A percentile compares a stretch with the other conserved stretches of the same genome.
These are phyloP conservation scores for Melanotaenia boesemani DNA, from an alignment of 2,797 vertebrate species.

Conservation along the genomic window DNA sequence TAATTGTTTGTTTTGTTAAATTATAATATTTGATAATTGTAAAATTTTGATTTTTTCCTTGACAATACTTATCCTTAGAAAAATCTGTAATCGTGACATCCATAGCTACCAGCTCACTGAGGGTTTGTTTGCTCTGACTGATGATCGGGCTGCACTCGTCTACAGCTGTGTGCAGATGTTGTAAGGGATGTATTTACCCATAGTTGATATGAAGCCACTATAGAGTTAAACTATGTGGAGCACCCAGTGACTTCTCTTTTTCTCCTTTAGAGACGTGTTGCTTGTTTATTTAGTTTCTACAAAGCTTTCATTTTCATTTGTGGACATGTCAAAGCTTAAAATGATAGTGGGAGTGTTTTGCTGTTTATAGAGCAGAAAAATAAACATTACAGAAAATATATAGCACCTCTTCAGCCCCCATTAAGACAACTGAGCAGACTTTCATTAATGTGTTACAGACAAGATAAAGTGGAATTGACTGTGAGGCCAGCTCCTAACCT, in stretches of 20 bases:
- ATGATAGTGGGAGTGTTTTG: neutral
- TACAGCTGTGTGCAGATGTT: constrained; percentile 22
- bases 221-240: neutral
- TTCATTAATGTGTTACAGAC: constrained; percentile 30
- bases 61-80: too few species aligned
- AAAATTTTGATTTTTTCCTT: too few species aligned
- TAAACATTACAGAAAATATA: neutral
- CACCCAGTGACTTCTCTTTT: neutral
- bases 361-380: neutral
- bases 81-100: too few species aligned
- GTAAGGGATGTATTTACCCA: neutral
- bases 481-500: constrained; percentile 45
- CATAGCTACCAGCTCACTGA: neutral
- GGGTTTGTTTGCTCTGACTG: neutral
- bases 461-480: constrained; percentile 44
- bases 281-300: too few species aligned
- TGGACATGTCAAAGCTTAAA: neutral
- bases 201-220: constrained; percentile 19
- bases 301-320: neutral
- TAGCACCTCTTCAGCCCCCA: neutral
- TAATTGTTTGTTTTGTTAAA: too few species aligned
- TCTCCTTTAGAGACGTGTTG: too few species aligned
- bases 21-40: too few species aligned
- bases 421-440: constrained; percentile 20
- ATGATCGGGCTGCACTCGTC: neutral